These are phyloP conservation scores for Dynastes tityus DNA, from an alignment of 2,888 invertebrate genomes.

Conservation along the genomic window DNA sequence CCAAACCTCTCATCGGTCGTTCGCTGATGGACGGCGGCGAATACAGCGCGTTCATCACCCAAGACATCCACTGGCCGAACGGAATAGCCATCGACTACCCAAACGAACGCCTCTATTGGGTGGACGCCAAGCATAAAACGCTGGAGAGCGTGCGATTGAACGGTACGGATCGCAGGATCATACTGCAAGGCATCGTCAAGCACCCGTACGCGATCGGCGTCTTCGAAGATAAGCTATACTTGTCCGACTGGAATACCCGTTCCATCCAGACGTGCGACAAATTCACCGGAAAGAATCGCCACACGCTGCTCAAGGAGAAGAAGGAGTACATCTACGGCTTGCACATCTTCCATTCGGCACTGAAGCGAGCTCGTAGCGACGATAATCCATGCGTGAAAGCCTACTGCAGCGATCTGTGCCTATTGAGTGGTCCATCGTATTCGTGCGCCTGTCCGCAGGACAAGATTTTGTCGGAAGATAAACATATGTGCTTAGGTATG, in stretches of 20 bases:
- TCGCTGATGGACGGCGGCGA: slow-evolving; percentile 90
- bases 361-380: slow-evolving; percentile 71
- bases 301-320: slow-evolving; percentile 73
- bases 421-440: slow-evolving; percentile 76
- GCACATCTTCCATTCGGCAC: slow-evolving; percentile 82
- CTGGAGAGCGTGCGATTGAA: slow-evolving; percentile 79
- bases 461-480: slow-evolving; percentile 74
- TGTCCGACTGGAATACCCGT: slow-evolving; percentile 90
- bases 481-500: slow-evolving; percentile 74
- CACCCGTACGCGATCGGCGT: slow-evolving; percentile 90
- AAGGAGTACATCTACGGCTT: slow-evolving; percentile 76
- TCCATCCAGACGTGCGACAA: slow-evolving; percentile 86
- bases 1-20: slow-evolving; percentile 80
- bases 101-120: slow-evolving; percentile 88
- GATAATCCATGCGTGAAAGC: slow-evolving; percentile 77
- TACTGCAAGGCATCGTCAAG: slow-evolving; percentile 77
- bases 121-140: slow-evolving; percentile 82
- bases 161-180: slow-evolving; percentile 77
- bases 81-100: slow-evolving; percentile 89
- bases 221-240: slow-evolving; percentile 91
- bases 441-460: slow-evolving; percentile 86
- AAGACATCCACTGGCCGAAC: slow-evolving; percentile 85
- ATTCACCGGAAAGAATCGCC: slow-evolving; percentile 79
- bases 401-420: slow-evolving; percentile 85
- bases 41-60: slow-evolving; percentile 75